Conservation (phyloP, 2,888 invertebrate genomes). For the Heliconius erato region DNA sequence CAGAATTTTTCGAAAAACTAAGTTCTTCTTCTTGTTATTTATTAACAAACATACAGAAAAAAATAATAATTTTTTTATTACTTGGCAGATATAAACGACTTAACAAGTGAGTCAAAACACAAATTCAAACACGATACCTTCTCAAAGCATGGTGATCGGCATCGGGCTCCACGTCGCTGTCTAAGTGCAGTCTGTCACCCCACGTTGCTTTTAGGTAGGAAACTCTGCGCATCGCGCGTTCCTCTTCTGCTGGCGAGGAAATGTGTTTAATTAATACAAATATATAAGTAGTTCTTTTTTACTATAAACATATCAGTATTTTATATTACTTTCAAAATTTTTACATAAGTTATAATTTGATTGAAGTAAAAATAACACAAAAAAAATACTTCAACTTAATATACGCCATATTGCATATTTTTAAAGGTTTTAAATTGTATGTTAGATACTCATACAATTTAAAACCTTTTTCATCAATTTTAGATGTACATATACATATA, state of each 20-base stretch:
- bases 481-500: too few species aligned
- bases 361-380: too few species aligned
- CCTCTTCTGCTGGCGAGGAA: constrained; percentile 89
- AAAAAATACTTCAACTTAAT: too few species aligned
- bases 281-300: neutral
- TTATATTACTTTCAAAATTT: neutral
- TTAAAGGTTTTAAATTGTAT: too few species aligned
- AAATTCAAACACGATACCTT: constrained; percentile 81
- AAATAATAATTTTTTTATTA: neutral
- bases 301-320: neutral
- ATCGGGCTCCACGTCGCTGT: constrained; percentile 88
- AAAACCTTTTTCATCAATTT: too few species aligned
- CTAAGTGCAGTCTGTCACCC: constrained; percentile 90
- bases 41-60: neutral
- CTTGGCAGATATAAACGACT: constrained; percentile 46
- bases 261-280: neutral
- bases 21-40: neutral
- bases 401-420: too few species aligned
- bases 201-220: constrained; percentile 98
- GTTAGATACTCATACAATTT: too few species aligned
- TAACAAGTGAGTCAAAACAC: neutral
- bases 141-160: constrained; percentile 87
- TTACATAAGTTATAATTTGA: too few species aligned
- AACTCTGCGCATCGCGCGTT: constrained; percentile 93
- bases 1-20: neutral